Evolutionary conservation across 1,140 invertebrate genomes (phyloP).

Genomic region (Heterodera carotae): DNA sequence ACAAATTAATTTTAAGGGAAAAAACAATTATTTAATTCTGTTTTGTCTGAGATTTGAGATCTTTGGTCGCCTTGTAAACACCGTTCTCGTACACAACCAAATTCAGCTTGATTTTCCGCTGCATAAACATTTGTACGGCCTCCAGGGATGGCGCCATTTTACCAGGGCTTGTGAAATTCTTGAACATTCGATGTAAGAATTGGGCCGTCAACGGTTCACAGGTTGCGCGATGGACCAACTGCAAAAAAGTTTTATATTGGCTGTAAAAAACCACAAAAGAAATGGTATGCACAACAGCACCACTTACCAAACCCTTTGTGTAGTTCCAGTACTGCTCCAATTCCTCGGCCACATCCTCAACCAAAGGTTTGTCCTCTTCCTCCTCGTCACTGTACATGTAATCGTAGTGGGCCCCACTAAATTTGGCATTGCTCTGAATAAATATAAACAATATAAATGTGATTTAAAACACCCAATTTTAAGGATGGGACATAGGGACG

Average conservation of each 20-base stretch:
- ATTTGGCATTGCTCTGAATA: background rate
- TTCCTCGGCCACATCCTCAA: slow-evolving; percentile 90
- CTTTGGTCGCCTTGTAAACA: slow-evolving; percentile 52
- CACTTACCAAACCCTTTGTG: slow-evolving; percentile 70
- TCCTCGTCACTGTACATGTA: slow-evolving; percentile 46
- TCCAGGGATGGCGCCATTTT: slow-evolving; percentile 47
- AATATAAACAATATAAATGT: background rate
- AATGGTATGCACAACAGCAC: slow-evolving; percentile 67
- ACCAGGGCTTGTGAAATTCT: slow-evolving; percentile 50
- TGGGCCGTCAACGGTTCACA: slow-evolving; percentile 41
- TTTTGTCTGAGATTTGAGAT: slow-evolving; percentile 34
- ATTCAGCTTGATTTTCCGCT: slow-evolving; percentile 53
- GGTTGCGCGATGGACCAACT: slow-evolving; percentile 22
- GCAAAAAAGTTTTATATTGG: background rate
- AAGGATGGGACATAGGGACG: too few species aligned
- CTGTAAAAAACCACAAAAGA: slow-evolving; percentile 74
- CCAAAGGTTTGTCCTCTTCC: slow-evolving; percentile 74
- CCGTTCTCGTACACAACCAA: slow-evolving; percentile 54
- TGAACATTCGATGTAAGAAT: slow-evolving; percentile 46
- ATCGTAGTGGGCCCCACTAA: slow-evolving; percentile 8
- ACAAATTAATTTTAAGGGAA: too few species aligned
- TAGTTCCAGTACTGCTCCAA: slow-evolving; percentile 82
- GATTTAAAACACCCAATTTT: too few species aligned
- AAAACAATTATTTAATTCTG: background rate
- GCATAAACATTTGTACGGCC: slow-evolving; percentile 54